Base-by-base conservation (phyloP, 2,888 invertebrate species). In the Tetheella fluctuosa region DNA sequence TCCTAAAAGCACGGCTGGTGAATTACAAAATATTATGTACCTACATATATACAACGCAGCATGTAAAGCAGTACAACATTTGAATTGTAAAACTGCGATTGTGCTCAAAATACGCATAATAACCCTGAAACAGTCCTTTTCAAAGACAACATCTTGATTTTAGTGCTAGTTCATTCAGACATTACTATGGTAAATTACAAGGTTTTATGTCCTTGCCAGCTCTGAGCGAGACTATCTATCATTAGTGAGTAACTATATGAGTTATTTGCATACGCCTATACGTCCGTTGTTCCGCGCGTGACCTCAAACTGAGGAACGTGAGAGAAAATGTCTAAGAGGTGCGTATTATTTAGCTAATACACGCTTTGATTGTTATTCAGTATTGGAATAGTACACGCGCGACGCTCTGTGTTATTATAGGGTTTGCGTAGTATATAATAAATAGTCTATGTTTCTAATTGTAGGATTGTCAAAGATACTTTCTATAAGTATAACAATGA, bases 261-360 rank as follows among this genome's bases (percentile, higher is more conserved):
- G 58, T 60, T 64, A 79, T 82, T 80, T 80, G 74, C 79, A 81
- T 81, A 73, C 60, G 70, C 69, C 74, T 72, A 70, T 64, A 65
- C 68, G 69, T 71, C 66, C 65, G 68, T 69, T 67, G 65, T 67
- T 67, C 65, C 63, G 57, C 59, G 60, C 66, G 62, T 80, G 81
- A 81, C 83, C 83, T 83, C 78, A 75, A 77, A 78, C 63, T 69
- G 65, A 59, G 68, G 71, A 75, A 77, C 77, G 78, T 69, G 74
- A 79, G 81, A 79, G 81, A 83, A 84, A 83, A 81, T 69, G 67
- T 67, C 62, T 60, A 67, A 65, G 64, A 70, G 69, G 65, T 72
- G 71, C 23, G 55, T 55, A 55, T 34, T 55, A 34, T 55, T 20
- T 55, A 55, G 20, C 10, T 37, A 55, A 55, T 55, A 55, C 55